phyloP scores from a whole-genome alignment of 2,113 vertebrate genomes.

The Tor tambroides region DNA sequence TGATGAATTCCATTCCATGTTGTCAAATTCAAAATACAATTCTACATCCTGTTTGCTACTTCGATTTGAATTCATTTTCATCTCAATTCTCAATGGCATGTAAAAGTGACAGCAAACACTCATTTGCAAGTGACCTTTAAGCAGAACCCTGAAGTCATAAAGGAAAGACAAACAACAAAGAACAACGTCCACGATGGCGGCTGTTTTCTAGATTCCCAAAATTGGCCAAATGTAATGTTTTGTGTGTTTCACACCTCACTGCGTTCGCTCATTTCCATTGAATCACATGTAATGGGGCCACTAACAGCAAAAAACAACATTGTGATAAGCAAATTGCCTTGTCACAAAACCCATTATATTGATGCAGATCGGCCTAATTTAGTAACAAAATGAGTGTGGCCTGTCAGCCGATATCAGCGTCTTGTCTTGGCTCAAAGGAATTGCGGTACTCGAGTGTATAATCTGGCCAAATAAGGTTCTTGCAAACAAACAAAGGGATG shows the following conservation, averaged over 20 bases:
- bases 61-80: background rate
- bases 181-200: background rate
- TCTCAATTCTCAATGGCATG: background rate
- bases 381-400: conserved; percentile 28
- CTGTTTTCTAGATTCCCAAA: background rate
- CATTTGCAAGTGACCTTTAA: conserved; percentile 9
- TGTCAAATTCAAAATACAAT: background rate
- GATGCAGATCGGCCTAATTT: conserved; percentile 3
- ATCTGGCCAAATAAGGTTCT: background rate
- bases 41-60: background rate
- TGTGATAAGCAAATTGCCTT: background rate
- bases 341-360: background rate
- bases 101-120: background rate
- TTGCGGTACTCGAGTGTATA: conserved; percentile 1
- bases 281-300: conserved; percentile 23
- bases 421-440: background rate
- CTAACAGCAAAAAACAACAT: background rate
- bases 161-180: conserved; percentile 13
- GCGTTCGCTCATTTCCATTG: background rate
- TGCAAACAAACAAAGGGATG: conserved; percentile 12
- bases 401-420: conserved; percentile 18
- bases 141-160: conserved; percentile 4
- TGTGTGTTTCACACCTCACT: background rate
- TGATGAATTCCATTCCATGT: background rate
- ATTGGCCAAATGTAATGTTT: background rate